Evolutionary conservation across 1,140 invertebrate species (phyloP), one percentile per base, ranked within the genome.

Genomic region (Leguminivora glycinivorella): DNA sequence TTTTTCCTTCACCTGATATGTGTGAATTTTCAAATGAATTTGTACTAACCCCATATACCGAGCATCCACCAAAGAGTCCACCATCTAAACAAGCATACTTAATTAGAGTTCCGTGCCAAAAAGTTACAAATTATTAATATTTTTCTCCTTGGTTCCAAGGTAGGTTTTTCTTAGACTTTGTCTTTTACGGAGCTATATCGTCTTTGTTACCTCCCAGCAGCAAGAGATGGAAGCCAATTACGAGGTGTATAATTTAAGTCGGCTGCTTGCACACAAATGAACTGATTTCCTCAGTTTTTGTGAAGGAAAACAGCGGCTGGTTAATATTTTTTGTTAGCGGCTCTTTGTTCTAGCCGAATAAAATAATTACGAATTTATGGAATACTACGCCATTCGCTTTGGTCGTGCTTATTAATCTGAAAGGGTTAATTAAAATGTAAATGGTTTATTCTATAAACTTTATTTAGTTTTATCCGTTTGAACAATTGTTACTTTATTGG

Each of bases 231-330:
- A 9, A 63, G 58, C 25, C 58, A 63, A 63, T 63, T 63, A 63
- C 58, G 58, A 29, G 58, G 58, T 63, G 58, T 63, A 63, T 63
- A 63, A 63, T 63, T 63, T 63, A 63, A 63, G 26, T 12, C 25
- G 56, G 56, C 29, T 29, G 56, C 58, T 29, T 29, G 58, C 58
- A 63, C 58, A 63, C 58, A 63, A 63, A 63, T 63, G 47, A 52
- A 52, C 47, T 52, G 58, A 63, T 63, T 63, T 29, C 58, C 26
- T 63, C 26, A n/a, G 25, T 63, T 67, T 68, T 17, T 56, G 17
- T 9, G 58, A 72, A 72, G 25, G 68, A 22, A 29, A 63, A 60
- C 14, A 19, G 47, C 47, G 19, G 47, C 47, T 6, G 6, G 0
- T 22, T 52, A 4, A 19, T 52, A 52, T 52, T 17, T 52, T 52